Evolutionary conservation across 2,888 invertebrate species (phyloP).

Genomic region (Ichneumoninae sp.): DNA sequence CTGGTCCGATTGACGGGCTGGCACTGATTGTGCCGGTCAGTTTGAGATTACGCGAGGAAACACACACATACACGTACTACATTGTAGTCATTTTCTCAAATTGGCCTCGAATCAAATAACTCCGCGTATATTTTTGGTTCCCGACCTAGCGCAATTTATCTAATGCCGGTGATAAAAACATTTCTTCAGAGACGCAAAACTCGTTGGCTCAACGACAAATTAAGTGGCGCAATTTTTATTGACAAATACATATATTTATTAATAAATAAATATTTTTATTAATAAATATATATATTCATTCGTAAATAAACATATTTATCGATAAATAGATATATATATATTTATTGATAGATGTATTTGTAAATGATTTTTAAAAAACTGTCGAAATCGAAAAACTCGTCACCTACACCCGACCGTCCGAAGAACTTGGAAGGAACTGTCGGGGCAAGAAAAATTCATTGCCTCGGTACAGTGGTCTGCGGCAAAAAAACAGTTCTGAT

Average conservation of each 20-base stretch:
- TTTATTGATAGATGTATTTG: background rate
- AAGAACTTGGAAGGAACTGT: slow-evolving; percentile 1
- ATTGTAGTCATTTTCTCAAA: slow-evolving; percentile 15
- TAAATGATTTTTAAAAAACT: background rate
- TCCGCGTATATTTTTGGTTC: slow-evolving; percentile 4
- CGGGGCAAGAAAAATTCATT: slow-evolving; percentile 2
- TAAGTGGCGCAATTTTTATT: slow-evolving; percentile 2
- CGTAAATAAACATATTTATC: background rate
- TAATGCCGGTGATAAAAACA: slow-evolving; percentile 7
- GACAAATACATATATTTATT: background rate
- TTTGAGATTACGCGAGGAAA: slow-evolving; percentile 32
- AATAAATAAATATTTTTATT: background rate
- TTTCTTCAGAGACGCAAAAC: slow-evolving; percentile 10
- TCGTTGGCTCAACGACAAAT: slow-evolving; percentile 18
- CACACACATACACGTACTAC: slow-evolving; percentile 18
- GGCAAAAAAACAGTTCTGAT: background rate
- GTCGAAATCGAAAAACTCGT: slow-evolving; percentile 11
- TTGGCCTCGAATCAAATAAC: background rate
- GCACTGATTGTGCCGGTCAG: slow-evolving; percentile 34
- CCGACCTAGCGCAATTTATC: background rate
- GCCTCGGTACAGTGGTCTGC: background rate
- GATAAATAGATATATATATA: background rate
- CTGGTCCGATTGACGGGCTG: slow-evolving; percentile 27
- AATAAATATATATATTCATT: too few species aligned
- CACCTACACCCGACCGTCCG: background rate